phyloP scores from a whole-genome alignment of 2,113 vertebrate species.

The Lates calcarifer region DNA sequence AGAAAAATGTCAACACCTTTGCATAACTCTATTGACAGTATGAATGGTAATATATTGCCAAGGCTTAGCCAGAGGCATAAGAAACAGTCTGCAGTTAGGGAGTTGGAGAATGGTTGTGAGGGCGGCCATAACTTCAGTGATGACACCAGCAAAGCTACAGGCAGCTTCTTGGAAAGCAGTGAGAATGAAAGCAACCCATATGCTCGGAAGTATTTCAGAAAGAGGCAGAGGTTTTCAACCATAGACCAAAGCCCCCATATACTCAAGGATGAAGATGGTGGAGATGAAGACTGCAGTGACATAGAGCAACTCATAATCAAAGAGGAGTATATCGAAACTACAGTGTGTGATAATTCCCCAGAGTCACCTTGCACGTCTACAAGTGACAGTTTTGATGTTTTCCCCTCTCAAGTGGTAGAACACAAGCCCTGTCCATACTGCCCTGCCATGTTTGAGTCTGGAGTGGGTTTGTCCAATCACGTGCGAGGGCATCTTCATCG shows the following conservation, averaged over 20 bases:
- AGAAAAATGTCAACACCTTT: conserved; percentile 86
- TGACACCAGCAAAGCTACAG: conserved; percentile 56
- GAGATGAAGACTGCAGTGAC: conserved; percentile 67
- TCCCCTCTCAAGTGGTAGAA: conserved; percentile 77
- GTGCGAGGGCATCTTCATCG: conserved; percentile 94
- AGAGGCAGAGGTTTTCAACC: conserved; percentile 62
- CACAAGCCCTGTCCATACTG: conserved; percentile 93
- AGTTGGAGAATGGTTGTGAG: conserved; percentile 73
- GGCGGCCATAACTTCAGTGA: conserved; percentile 55
- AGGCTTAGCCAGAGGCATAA: conserved; percentile 85
- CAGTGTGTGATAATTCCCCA: conserved; percentile 55
- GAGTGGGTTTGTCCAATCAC: conserved; percentile 94
- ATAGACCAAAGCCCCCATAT: conserved; percentile 58
- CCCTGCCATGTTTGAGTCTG: conserved; percentile 94
- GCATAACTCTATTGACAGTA: conserved; percentile 89
- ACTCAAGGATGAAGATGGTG: conserved; percentile 45
- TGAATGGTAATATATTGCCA: conserved; percentile 89
- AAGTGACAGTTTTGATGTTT: conserved; percentile 43
- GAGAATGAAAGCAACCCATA: conserved; percentile 68
- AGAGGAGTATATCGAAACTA: conserved; percentile 72
- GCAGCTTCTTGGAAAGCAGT: conserved; percentile 67
- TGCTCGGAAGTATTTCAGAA: conserved; percentile 66
- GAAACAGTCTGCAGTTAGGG: conserved; percentile 60
- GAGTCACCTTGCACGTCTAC: conserved; percentile 27
- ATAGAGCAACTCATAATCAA: conserved; percentile 80